Evolutionary conservation across 92 coral and sea anemone genomes (phyloP), one percentile per base, ranked within the genome.

Genomic region (Hydrozoanthus gracilis): DNA sequence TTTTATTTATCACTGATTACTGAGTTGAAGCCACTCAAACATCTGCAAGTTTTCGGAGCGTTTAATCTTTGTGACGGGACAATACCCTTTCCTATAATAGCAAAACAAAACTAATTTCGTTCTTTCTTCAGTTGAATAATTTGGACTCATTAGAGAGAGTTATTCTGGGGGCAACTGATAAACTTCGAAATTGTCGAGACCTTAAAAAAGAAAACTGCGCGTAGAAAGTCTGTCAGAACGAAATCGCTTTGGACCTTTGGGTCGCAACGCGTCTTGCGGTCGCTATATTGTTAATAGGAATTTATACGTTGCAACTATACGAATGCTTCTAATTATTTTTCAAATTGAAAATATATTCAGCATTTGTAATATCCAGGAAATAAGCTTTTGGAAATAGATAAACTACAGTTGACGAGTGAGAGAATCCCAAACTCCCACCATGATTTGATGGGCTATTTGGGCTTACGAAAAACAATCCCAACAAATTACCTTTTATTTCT

Each of bases 91-190:
- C 48, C 50, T 47, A 64, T 66, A 51, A 35, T 48, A 17, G 74
- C 73, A 65, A 80, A 80, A 80, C 85, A 80, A 66, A 52, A 65
- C 85, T 80, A 80, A 80, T 80, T 65, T 76, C 27, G 73, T 66
- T 66, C 71, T 77, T 79, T 66, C 51, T 12, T 79, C 72, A 79
- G 84, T 79, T 27, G 55, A 64, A 64, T 67, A 46, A 80, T 80
- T 65, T 80, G 85, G 10, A 50, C 15, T 52, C 58, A 65, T 80
- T 80, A 48, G 47, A 80, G 39, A 12, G 3, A 70, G 52, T 13
- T 79, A 44, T 80, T 76, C 8, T 20, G 16, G 6, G 47, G 73
- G 18, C 11, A 51, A 80, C 39, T 27, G 39, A 51, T 47, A 47
- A 64, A 80, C 73, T 65, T 6, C 20, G 48, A 65, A 66, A 18